phyloP scores from a whole-genome alignment of 2,888 invertebrate species.

The Gisinianus flammeolus region DNA sequence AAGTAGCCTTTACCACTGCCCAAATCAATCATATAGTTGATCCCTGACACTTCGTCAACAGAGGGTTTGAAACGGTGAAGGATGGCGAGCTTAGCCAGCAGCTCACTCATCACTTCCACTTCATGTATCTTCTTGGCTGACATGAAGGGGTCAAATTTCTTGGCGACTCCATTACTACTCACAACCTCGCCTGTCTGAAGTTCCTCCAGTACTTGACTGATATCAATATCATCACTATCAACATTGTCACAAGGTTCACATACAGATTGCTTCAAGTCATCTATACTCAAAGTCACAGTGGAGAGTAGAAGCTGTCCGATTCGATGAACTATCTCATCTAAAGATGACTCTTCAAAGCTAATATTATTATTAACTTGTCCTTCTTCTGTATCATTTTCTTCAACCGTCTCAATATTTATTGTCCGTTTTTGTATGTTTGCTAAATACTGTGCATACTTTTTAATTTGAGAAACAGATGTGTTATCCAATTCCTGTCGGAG shows the following conservation, averaged over 20 bases:
- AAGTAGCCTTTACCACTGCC: constrained; percentile 91
- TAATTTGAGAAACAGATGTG: constrained; percentile 39
- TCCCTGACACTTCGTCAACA: background rate
- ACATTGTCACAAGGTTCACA: background rate
- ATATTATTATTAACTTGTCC: background rate
- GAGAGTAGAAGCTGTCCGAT: constrained; percentile 39
- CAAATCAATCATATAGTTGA: constrained; percentile 73
- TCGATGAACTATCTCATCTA: constrained; percentile 12
- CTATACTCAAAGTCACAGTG: constrained; percentile 21
- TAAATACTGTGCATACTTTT: background rate
- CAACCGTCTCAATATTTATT: background rate
- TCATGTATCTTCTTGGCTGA: constrained; percentile 82
- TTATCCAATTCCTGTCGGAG: constrained; percentile 66
- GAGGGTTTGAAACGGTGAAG: background rate
- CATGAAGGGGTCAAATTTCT: constrained; percentile 67
- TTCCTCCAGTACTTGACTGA: background rate
- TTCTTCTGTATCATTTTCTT: no score
- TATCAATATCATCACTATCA: no score
- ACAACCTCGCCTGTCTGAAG: background rate
- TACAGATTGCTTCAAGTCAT: background rate
- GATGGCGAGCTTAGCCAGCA: constrained; percentile 67
- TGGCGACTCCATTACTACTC: constrained; percentile 27
- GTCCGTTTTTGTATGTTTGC: background rate
- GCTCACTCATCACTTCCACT: constrained; percentile 70
- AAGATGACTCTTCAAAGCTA: background rate